These are phyloP conservation scores for Rhinoraja longicauda DNA, from an alignment of 2,797 vertebrate genomes.

Conservation along the genomic window DNA sequence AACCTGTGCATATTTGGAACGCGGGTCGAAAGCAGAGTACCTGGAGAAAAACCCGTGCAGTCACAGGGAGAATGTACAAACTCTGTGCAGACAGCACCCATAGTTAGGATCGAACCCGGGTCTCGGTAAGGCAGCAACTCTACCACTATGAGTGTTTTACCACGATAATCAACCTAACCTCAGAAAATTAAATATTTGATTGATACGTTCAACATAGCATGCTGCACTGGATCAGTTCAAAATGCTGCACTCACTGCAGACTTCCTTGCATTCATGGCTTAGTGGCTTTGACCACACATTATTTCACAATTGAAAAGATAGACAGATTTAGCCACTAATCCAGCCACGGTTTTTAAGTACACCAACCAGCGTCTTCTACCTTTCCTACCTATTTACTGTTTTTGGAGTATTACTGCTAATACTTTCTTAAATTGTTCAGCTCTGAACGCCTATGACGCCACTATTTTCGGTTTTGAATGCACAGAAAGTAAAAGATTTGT, in stretches of 20 bases:
- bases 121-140: no score
- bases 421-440: neutral
- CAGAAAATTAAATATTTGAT: neutral
- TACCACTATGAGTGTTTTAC: no score
- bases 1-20: no score
- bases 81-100: no score
- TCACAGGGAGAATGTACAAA: no score
- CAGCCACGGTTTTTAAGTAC: neutral
- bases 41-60: no score
- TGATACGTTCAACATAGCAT: neutral
- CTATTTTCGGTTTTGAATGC: neutral
- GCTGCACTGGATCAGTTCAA: neutral
- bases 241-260: neutral
- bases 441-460: neutral
- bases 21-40: no score
- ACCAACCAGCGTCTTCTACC: neutral
- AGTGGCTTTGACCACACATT: neutral
- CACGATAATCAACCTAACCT: no score
- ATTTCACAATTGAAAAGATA: neutral
- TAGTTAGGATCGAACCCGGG: no score
- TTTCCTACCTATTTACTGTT: neutral
- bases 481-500: neutral
- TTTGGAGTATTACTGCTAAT: neutral
- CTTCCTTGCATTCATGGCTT: neutral
- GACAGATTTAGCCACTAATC: neutral